These are phyloP conservation scores for Apodemia duryi DNA, from an alignment of 2,888 invertebrate species.

Conservation along the genomic window DNA sequence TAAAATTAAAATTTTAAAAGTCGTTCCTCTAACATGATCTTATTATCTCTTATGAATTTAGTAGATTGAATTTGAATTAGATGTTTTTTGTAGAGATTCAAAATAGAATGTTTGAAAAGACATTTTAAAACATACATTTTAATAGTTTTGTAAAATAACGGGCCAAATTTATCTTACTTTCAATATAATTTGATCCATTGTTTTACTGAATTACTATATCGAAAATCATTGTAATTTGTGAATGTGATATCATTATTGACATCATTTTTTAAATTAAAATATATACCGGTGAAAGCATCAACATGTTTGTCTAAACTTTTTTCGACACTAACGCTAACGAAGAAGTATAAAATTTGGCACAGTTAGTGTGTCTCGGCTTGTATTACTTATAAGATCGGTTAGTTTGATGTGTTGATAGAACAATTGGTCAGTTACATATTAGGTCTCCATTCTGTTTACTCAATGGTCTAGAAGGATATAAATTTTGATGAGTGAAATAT, in stretches of 20 bases:
- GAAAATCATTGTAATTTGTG: constrained; percentile 6
- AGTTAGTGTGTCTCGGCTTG: too few relatives aligned
- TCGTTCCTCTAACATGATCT: not conserved
- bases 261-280: constrained; percentile 2
- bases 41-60: not conserved
- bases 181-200: constrained; percentile 20
- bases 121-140: not conserved
- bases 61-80: constrained; percentile 13
- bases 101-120: constrained; percentile 4
- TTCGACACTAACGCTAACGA: not conserved
- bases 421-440: too few relatives aligned
- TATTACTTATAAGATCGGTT: too few relatives aligned
- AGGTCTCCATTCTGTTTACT: too few relatives aligned
- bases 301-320: constrained; percentile 19
- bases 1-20: not conserved
- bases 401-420: too few relatives aligned
- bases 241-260: constrained; percentile 8
- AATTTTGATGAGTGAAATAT: too few relatives aligned
- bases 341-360: too few relatives aligned
- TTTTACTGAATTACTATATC: constrained; percentile 16
- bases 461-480: too few relatives aligned
- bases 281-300: constrained; percentile 27
- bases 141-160: constrained; percentile 3
- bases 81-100: constrained; percentile 6
- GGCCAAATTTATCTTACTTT: not conserved